Evolutionary conservation across 1,140 invertebrate genomes (phyloP), one percentile per base, ranked within the genome.

Genomic region (Phymorhynchus buccinoides): DNA sequence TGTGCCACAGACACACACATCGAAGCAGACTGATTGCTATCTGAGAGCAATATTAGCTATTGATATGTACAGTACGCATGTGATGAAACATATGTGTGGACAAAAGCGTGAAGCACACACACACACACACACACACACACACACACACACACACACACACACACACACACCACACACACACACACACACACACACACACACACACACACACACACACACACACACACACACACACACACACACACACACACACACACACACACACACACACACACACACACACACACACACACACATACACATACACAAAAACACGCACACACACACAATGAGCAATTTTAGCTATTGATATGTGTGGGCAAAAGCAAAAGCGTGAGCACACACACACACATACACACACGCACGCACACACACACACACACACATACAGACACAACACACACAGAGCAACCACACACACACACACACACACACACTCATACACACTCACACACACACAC

Each of bases 331-430:
- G n/a, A n/a, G n/a, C n/a, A n/a, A n/a, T n/a, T n/a, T n/a, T n/a
- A n/a, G n/a, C n/a, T n/a, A n/a, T n/a, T n/a, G n/a, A n/a, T n/a
- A n/a, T n/a, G n/a, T n/a, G n/a, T n/a, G n/a, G n/a, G n/a, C n/a
- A n/a, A n/a, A n/a, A n/a, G n/a, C 48, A 77, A 42, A 84, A 32
- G 48, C 44, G 48, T 48, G 48, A 2, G 30, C 73, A 48, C 42
- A 84, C 73, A 84, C 42, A 84, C 39, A 48, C 2, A 77, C 16
- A 48, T 27, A 77, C 42, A 48, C 39, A 84, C 39, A 35, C 78
- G 77, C 71, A 84, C 71, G 42, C 71, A 75, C 44, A 84, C 71
- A 84, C 73, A 84, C 52, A 75, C 42, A 84, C 44, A 84, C 48
- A 52, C 52, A 84, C 52, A 44, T 77, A 84, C 73, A 77, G 30